Evolutionary conservation across 2,888 invertebrate genomes (phyloP).

Genomic region (Ornithoptera alexandrae): DNA sequence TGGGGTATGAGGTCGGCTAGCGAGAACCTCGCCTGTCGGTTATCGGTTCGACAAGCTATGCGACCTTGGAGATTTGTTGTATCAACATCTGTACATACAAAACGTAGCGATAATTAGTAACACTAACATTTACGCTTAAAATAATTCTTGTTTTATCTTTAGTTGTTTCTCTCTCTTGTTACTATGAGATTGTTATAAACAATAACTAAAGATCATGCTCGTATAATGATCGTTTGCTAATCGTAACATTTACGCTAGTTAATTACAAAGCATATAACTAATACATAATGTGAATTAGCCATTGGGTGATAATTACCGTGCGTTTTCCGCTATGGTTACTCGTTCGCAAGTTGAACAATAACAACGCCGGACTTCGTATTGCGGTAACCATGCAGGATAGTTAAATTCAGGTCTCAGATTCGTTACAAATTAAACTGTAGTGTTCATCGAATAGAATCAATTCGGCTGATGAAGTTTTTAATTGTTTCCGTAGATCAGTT

Average conservation of each 20-base stretch:
- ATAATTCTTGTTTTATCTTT: neutral
- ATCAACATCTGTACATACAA: neutral
- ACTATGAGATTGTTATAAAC: no score
- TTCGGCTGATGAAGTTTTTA: conserved; percentile 8
- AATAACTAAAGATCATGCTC: no score
- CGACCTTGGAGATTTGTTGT: neutral
- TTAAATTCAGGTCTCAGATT: conserved; percentile 4
- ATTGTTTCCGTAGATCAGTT: conserved; percentile 17
- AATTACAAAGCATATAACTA: no score
- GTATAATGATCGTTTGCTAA: no score
- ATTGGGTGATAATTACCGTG: no score
- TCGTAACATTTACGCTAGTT: no score
- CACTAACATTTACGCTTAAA: neutral
- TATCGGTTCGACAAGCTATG: conserved; percentile 2
- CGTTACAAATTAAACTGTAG: neutral
- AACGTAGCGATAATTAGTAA: neutral
- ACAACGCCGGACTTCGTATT: neutral
- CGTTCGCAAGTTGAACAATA: no score
- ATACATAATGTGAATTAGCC: no score
- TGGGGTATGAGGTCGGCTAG: neutral
- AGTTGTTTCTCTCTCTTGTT: no score
- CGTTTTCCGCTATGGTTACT: no score
- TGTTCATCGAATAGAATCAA: conserved; percentile 1
- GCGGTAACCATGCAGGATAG: neutral
- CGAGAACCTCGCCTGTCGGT: neutral